A percentile compares a stretch with the other conserved stretches of the same genome.
Conservation (phyloP, 2,113 vertebrate species). For the Nerophis lumbriciformis region DNA sequence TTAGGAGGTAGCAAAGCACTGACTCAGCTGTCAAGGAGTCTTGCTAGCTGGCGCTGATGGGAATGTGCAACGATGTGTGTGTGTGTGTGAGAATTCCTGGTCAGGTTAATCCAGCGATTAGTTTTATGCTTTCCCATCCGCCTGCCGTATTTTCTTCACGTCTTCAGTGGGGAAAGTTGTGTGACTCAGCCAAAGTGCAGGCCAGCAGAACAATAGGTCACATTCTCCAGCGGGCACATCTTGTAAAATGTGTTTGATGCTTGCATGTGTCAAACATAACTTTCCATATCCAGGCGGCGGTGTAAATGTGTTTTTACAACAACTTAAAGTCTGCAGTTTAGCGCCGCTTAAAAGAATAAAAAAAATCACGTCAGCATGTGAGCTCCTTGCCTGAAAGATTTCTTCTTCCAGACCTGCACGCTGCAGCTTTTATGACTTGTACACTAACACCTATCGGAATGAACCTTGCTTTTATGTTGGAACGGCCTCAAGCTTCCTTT, state of each 20-base stretch:
- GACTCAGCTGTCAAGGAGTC: slow-evolving; percentile 17
- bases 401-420: slow-evolving; percentile 11
- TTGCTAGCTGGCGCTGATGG: not conserved
- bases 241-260: not conserved
- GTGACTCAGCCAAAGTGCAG: not conserved
- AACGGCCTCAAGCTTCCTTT: too few species aligned
- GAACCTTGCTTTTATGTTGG: too few species aligned
- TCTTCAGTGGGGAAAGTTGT: slow-evolving; percentile 53
- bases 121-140: too few species aligned
- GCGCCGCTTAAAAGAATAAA: slow-evolving; percentile 7
- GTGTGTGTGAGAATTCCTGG: too few species aligned
- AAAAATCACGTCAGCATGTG: slow-evolving; percentile 5
- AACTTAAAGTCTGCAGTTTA: slow-evolving; percentile 21
- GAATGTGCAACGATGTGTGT: not conserved
- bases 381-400: slow-evolving; percentile 32
- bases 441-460: too few species aligned
- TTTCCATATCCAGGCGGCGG: too few species aligned
- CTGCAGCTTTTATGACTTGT: too few species aligned
- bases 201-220: slow-evolving; percentile 15
- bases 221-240: slow-evolving; percentile 19
- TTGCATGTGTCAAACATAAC: too few species aligned
- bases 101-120: not conserved
- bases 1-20: slow-evolving; percentile 18
- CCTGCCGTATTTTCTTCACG: too few species aligned
- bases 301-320: slow-evolving; percentile 19